Evolutionary conservation across 2,113 vertebrate species (phyloP), one percentile per base, ranked within the genome.

Genomic region (Chionodraco myersi): DNA sequence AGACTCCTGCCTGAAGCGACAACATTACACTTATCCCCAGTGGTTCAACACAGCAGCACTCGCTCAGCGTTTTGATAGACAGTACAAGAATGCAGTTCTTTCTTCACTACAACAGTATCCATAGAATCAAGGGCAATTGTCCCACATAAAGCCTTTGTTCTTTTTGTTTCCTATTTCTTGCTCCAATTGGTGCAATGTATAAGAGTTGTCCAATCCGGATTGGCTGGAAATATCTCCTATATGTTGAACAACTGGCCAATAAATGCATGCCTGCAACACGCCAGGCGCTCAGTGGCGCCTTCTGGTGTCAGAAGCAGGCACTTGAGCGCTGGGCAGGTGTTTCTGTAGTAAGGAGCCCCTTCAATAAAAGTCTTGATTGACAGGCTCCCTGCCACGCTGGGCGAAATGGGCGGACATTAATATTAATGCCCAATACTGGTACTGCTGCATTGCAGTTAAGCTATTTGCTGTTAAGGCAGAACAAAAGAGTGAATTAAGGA

Each of bases 361-460:
- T 73, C 83, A 86, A 77, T 70, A 72, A 63, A 82, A 78, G 84
- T 56, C 75, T 72, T 78, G 92, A 94, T 88, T 92, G 92, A 93
- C 91, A 92, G 88, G 82, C 79, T 91, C 88, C 81, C 90, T 89
- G 69, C 86, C 92, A 93, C 21, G 77, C 71, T 89, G 88, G 90
- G 91, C 73, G n/a, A 91, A 92, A 92, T 88, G 84, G 91, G 80
- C 58, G 78, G 87, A 78, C 91, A 93, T 94, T 92, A 95, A 94
- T 94, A 93, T 94, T 93, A 92, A 95, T 94, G 89, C 79, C 75
- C 86, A 86, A 91, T 72, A 84, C 91, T 89, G 86, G 81, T 77
- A 93, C 63, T 93, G 90, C 92, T 94, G 92, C 94, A 94, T 72
- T 94, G 94, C 93, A 93, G 93, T 89, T 92, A 88, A 89, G 66